phyloP scores from a whole-genome alignment of 2,888 invertebrate genomes.

The Drosophila mayaguana region DNA sequence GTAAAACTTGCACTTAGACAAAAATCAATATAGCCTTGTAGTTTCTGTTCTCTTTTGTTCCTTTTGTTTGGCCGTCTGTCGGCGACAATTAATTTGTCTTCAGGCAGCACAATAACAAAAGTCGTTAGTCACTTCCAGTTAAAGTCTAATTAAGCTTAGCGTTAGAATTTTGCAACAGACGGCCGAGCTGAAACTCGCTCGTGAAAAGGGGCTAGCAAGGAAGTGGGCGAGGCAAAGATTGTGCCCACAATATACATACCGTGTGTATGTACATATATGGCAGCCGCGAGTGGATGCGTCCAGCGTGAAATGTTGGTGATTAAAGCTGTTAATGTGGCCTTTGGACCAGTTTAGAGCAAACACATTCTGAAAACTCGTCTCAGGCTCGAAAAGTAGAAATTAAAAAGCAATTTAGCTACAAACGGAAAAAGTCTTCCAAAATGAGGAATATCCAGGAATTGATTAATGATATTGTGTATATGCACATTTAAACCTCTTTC shows the following conservation, averaged over 20 bases:
- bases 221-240: constrained; percentile 22
- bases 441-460: constrained; percentile 30
- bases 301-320: constrained; percentile 25
- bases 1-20: constrained; percentile 36
- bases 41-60: constrained; percentile 42
- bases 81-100: constrained; percentile 73
- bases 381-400: constrained; percentile 39
- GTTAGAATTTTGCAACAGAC: constrained; percentile 68
- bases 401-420: constrained; percentile 48
- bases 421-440: constrained; percentile 10
- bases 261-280: not conserved
- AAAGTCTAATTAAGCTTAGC: constrained; percentile 74
- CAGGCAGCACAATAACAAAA: constrained; percentile 49
- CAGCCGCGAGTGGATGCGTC: not conserved
- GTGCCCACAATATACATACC: not conserved
- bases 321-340: constrained; percentile 24
- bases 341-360: constrained; percentile 37
- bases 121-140: constrained; percentile 79
- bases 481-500: not conserved
- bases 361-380: constrained; percentile 19
- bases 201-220: constrained; percentile 33
- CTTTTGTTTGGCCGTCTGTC: constrained; percentile 52
- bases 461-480: constrained; percentile 43
- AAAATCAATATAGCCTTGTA: constrained; percentile 72
- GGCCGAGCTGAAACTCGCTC: constrained; percentile 8